Base-by-base conservation (phyloP, 1,140 invertebrate species). In the Hesperophylax magnus region DNA sequence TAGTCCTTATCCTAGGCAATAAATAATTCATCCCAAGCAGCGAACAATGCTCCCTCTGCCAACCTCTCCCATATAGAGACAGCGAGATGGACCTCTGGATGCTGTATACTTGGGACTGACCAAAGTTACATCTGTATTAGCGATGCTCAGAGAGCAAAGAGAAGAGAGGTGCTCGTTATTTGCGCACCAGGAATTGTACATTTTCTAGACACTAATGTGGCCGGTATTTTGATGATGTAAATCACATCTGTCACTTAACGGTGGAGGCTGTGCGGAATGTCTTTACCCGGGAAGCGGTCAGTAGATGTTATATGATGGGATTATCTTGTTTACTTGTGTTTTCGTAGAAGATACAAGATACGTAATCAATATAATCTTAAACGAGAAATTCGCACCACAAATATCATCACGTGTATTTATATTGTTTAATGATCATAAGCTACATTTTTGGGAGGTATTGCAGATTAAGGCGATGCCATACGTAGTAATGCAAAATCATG, bases 241-340 rank as follows among this genome's bases (percentile, higher is more conserved):
- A 58, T 58, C 56, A 58, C 56, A 58, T 18, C 56, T 58, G 56
- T 58, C 56, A 58, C 56, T 58, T 58, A 58, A 22, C 22, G 56
- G 56, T 11, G 39, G 39, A 47, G 39, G 39, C 39, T 47, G 39
- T 11, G 39, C 39, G 39, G 34, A 47, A 47, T 47, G 39, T 47
- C 39, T 47, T 1, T 47, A 47, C 39, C 39, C 1, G 9, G 34
- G 39, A 14, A 47, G 8, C 39, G 39, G 39, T 47, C 11, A 47
- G 11, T 14, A 47, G 39, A 11, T 47, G 39, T 11, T 9, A 47
- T 47, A 0, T 47, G 39, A 14, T 47, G 9, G 11, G 39, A 14
- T 47, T 9, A 47, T 47, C 39, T 14, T 47, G 11, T 14, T 47
- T 47, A 14, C 8, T 47, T 47, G 39, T 11, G 11, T 47, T 47